Conservation (phyloP, 23 tunicate genomes). For the Halocynthia aurantium region DNA sequence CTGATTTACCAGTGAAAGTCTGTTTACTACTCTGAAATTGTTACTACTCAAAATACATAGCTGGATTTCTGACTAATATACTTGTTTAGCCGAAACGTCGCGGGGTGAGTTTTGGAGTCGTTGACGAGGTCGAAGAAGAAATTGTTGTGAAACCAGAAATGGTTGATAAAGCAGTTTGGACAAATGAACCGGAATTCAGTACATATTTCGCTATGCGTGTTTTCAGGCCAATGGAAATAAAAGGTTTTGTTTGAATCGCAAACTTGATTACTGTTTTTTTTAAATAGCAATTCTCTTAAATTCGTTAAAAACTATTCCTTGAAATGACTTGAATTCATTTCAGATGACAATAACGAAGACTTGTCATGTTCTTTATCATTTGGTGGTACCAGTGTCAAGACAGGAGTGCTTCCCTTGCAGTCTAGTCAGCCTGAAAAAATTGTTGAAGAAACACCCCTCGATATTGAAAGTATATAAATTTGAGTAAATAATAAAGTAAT, state of each 20-base stretch:
- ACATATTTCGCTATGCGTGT: slow-evolving; percentile 44
- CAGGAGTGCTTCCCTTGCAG: slow-evolving; percentile 30
- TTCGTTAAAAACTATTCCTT: too few relatives aligned
- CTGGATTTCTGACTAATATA: not conserved
- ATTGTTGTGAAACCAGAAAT: slow-evolving; percentile 60
- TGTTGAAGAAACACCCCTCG: slow-evolving; percentile 8
- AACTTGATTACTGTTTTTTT: too few relatives aligned
- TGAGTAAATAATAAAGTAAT: not conserved
- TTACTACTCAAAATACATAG: not conserved
- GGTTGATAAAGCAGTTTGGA: slow-evolving; percentile 70
- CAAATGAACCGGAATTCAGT: slow-evolving; percentile 79
- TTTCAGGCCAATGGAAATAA: slow-evolving; percentile 52
- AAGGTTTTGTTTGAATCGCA: slow-evolving; percentile 28
- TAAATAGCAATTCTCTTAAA: not conserved
- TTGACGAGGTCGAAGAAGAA: slow-evolving; percentile 30
- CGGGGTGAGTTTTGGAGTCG: slow-evolving; percentile 52
- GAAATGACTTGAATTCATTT: not conserved
- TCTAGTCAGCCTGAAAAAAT: not conserved
- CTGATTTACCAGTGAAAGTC: slow-evolving; percentile 51
- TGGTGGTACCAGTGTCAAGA: slow-evolving; percentile 35
- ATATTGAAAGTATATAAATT: not conserved
- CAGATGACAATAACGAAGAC: slow-evolving; percentile 59
- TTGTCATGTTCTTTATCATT: slow-evolving; percentile 49
- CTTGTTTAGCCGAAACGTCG: slow-evolving; percentile 22
- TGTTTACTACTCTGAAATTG: not conserved